These are phyloP conservation scores for Nesidiocoris tenuis DNA, from an alignment of 2,888 invertebrate genomes.

Conservation along the genomic window DNA sequence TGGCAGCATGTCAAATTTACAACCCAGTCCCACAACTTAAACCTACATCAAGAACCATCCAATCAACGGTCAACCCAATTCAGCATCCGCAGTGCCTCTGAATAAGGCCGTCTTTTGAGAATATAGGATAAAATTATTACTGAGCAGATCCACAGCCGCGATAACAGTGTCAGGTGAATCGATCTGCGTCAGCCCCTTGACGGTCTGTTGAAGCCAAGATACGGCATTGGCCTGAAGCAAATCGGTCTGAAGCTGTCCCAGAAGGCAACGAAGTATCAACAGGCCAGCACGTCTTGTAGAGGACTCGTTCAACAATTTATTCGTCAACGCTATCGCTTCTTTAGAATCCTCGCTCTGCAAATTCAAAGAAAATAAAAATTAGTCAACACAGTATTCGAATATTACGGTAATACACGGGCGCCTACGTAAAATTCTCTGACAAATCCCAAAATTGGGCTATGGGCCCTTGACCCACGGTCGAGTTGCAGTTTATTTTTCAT, in stretches of 20 bases:
- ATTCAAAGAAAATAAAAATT: constrained; percentile 1
- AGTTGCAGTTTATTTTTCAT: no score
- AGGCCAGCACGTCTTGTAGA: constrained; percentile 17
- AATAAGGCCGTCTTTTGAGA: no score
- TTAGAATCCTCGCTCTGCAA: constrained; percentile 22
- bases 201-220: constrained; percentile 41
- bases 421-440: no score
- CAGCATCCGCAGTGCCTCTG: no score
- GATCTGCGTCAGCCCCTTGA: constrained; percentile 32
- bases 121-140: constrained; percentile 19
- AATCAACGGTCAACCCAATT: no score
- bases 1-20: no score
- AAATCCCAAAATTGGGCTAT: no score
- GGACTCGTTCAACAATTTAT: constrained; percentile 31
- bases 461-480: no score
- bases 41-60: no score
- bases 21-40: no score
- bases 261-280: constrained; percentile 20
- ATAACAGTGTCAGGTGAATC: constrained; percentile 9
- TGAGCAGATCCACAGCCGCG: constrained; percentile 11
- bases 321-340: constrained; percentile 22
- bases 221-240: constrained; percentile 22
- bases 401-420: no score
- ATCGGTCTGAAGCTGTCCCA: constrained; percentile 35
- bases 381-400: no score